phyloP scores from a whole-genome alignment of 2,888 invertebrate species.

The Meandrusa payeni region DNA sequence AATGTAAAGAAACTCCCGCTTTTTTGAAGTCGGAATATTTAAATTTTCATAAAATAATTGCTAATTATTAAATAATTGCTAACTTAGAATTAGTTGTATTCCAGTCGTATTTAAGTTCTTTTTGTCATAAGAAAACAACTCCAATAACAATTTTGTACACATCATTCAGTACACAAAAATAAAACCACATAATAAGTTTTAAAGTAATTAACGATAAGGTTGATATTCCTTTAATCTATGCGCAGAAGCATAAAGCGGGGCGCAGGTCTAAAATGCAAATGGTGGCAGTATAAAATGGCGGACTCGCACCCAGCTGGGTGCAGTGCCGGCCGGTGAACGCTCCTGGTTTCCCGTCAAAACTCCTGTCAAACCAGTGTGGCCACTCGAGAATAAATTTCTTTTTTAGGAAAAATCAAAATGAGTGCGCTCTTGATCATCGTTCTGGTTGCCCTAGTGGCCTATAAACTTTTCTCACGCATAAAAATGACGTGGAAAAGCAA shows the following conservation, averaged over 20 bases:
- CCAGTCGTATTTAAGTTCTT: no score
- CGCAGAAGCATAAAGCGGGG: constrained; percentile 37
- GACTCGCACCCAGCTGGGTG: constrained; percentile 25
- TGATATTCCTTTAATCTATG: neutral
- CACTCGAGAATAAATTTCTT: constrained; percentile 60
- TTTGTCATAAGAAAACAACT: constrained; percentile 19
- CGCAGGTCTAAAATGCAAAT: constrained; percentile 34
- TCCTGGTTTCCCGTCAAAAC: constrained; percentile 54
- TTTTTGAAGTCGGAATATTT: no score
- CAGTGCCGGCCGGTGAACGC: constrained; percentile 42
- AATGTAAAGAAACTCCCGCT: no score
- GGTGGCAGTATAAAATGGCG: constrained; percentile 37
- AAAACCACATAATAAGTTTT: no score
- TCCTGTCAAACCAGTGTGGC: constrained; percentile 51
- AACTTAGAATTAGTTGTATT: no score
- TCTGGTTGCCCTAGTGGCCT: constrained; percentile 46
- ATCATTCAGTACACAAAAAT: constrained; percentile 1
- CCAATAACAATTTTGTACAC: constrained; percentile 2
- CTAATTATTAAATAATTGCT: no score
- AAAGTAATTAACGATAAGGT: no score
- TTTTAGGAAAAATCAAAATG: constrained; percentile 48
- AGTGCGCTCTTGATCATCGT: constrained; percentile 66
- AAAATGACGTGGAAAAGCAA: constrained; percentile 41
- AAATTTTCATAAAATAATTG: no score
- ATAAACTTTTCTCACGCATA: constrained; percentile 51